A percentile compares a stretch with the other conserved stretches of the same genome.
These are phyloP conservation scores for Bos indicus DNA, from an alignment of 2,113 vertebrate species.

Conservation along the genomic window DNA sequence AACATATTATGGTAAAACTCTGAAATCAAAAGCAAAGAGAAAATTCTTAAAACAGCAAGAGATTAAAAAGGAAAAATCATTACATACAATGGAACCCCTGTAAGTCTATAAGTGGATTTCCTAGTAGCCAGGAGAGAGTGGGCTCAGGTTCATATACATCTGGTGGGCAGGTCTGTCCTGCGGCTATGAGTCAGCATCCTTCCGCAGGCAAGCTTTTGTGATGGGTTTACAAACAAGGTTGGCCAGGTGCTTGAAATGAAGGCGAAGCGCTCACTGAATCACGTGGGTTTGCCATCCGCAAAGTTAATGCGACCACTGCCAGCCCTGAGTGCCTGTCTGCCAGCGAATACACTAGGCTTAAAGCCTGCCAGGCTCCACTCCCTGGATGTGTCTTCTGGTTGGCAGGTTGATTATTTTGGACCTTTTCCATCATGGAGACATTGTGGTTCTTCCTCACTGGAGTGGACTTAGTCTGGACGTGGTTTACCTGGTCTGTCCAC, in stretches of 20 bases:
- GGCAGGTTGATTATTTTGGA: not conserved
- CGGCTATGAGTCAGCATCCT: not conserved
- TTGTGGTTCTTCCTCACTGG: not conserved
- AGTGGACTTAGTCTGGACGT: not conserved
- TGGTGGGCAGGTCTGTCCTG: rapidly evolving
- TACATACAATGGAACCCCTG: not conserved
- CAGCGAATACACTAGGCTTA: too few relatives aligned
- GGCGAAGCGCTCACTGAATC: not conserved
- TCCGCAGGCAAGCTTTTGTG: not conserved
- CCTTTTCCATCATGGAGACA: not conserved
- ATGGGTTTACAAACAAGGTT: not conserved
- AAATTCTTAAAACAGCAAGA: not conserved
- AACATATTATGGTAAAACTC: not conserved
- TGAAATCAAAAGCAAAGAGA: not conserved
- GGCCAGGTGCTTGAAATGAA: not conserved
- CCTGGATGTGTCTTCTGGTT: too few relatives aligned
- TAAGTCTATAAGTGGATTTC: not conserved
- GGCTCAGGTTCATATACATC: not conserved
- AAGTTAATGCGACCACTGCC: not conserved
- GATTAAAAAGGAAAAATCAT: not conserved
- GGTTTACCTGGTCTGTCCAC: not conserved
- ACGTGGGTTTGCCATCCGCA: not conserved
- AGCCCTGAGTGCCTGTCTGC: rapidly evolving
- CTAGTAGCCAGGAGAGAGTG: not conserved
- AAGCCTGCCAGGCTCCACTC: rapidly evolving